Base-by-base conservation (phyloP, 2,113 vertebrate genomes). In the Naja naja region DNA sequence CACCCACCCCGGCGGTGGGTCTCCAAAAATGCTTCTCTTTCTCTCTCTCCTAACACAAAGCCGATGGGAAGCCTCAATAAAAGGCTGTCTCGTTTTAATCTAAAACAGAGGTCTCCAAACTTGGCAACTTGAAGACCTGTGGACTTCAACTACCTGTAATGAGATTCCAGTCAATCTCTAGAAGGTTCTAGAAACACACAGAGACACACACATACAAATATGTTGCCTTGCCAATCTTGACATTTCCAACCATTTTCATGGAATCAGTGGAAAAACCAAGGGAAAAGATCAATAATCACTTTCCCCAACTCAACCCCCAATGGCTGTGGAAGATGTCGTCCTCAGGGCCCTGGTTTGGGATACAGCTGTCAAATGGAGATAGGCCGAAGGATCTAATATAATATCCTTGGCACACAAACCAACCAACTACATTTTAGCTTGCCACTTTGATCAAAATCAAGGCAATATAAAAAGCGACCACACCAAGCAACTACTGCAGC, bases 401-500 rank as follows among this genome's bases (percentile, higher is more conserved):
- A n/a, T 69, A 69, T 69, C 27, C 64, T 5, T 34, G 30, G 34
- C 64, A 69, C 30, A 69, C 64, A 69, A 16, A 69, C 60, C 12
- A n/a, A 14, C 12, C 30, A 34, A 64, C 60, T 69, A 34, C 64
- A 34, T 69, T 69, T 69, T 69, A 69, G 64, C 64, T n/a, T 34
- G 5, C 64, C 64, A n/a, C 64, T 16, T 69, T 14, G 11, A 69
- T n/a, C 12, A 64, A 64, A 64, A 64, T 30, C 64, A n/a, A 12
- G 60, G 30, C 6, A 39, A 49, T 11, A 55, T 10, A 60, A 58
- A 93, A 89, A 94, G 30, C 43, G 16, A 54, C 47, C 34, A 16
- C 4, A 52, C 81, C 64, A 58, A 23, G 85, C 34, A 91, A 25
- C 55, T 23, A 90, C 53, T 85, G 58, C n/a, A 93, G 93, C 93